phyloP scores from a whole-genome alignment of 2,888 invertebrate genomes.

The Pycnomerus fuliginosus region DNA sequence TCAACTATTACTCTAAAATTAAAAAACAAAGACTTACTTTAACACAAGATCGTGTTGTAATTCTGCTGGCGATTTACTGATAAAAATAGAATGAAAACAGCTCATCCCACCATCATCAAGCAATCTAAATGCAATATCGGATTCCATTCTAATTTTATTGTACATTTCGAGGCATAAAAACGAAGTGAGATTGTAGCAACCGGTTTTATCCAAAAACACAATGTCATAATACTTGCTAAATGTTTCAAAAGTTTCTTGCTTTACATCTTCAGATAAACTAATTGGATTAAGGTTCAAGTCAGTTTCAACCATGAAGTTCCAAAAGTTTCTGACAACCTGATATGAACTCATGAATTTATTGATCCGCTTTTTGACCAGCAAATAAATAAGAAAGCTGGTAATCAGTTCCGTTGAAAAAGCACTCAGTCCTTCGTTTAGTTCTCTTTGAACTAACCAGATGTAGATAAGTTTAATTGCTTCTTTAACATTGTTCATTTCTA shows the following conservation, averaged over 20 bases:
- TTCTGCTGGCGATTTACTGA: too few species aligned
- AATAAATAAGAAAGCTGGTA: constrained; percentile 12
- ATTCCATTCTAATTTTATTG: neutral
- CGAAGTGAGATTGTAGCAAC: neutral
- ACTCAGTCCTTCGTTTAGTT: constrained; percentile 18
- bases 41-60: too few species aligned
- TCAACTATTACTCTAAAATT: too few species aligned
- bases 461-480: neutral
- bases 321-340: neutral
- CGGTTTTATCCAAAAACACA: neutral
- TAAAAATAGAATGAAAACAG: too few species aligned
- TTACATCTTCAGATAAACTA: too few species aligned
- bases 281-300: neutral
- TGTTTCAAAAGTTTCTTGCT: too few species aligned
- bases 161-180: neutral
- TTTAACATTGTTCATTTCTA: neutral
- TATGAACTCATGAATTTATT: neutral
- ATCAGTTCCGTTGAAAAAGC: constrained; percentile 57
- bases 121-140: neutral
- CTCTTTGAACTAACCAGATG: neutral
- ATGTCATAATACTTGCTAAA: too few species aligned
- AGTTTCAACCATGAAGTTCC: neutral
- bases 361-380: neutral
- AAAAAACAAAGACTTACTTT: too few species aligned
- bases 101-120: too few species aligned